Evolutionary conservation across 1,140 invertebrate genomes (phyloP), one percentile per base, ranked within the genome.

Genomic region (Drosophila sturtevanti): DNA sequence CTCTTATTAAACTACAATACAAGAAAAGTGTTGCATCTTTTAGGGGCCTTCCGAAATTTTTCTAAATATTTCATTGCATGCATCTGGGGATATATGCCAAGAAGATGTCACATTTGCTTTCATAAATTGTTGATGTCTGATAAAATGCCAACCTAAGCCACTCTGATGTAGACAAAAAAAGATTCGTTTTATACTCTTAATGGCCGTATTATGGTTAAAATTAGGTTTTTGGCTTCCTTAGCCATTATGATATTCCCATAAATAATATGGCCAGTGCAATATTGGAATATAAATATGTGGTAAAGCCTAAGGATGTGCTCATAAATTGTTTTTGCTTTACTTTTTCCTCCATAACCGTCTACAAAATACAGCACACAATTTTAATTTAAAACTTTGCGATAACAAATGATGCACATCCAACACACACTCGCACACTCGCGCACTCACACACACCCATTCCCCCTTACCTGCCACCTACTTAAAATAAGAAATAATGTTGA

Each of bases 321-420:
- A 89, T 89, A 89, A 89, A 89, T 89, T 48, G 41, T 48, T 76
- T 56, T 18, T 35, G 31, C 18, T 41, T 24, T 51, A 18, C 41
- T 21, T 55, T 11, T 21, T 44, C 35, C 44, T 24, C 51, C 64
- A 62, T 72, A 48, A 2, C 41, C 41, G 21, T 10, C 41, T 18
- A 48, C 41, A 21, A 21, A 48, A 48, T 10, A 48, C 34, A 48
- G 66, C 54, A 60, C 51, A 18, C 79, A 55, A 64, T 89, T 85
- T 89, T 89, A 89, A 89, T 89, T 89, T 89, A 80, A 89, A 89
- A 89, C 85, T 89, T 89, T 77, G 84, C 77, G 84, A 89, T 89
- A 89, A 89, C 85, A 89, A 89, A 89, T 89, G 84, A 89, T 84
- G 85, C 73, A 84, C 79, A 84, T 72, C 77, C 79, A 56, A 31